A percentile compares a stretch with the other conserved stretches of the same genome.
These are phyloP conservation scores for Maniola hyperantus DNA, from an alignment of 2,888 invertebrate species.

Conservation along the genomic window DNA sequence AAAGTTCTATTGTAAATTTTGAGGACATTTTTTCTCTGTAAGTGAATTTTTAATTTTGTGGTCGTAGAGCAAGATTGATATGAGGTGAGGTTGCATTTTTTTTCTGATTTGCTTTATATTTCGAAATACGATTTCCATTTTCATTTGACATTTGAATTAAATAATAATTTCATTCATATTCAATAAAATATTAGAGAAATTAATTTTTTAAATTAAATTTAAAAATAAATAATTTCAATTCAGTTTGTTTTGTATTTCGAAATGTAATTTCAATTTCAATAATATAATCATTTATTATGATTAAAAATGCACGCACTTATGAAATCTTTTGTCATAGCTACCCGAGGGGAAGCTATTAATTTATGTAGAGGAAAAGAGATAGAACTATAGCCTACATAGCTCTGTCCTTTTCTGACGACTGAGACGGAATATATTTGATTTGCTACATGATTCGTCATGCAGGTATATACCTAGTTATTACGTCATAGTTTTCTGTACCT, in stretches of 20 bases:
- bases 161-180: not conserved
- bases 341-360: constrained; percentile 11
- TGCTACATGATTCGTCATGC: constrained; percentile 11
- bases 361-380: constrained; percentile 10
- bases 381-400: constrained; percentile 12
- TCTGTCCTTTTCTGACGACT: constrained; percentile 18
- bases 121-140: constrained; percentile 7
- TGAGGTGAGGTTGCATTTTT: constrained; percentile 15
- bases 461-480: constrained; percentile 5
- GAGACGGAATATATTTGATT: constrained; percentile 17
- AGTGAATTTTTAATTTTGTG: constrained; percentile 13
- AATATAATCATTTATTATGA: not conserved
- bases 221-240: not conserved
- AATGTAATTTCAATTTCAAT: constrained; percentile 1
- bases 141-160: not conserved
- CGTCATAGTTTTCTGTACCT: not conserved
- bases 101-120: constrained; percentile 3
- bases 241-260: not conserved
- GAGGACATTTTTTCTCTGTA: constrained; percentile 10
- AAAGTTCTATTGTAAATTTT: constrained; percentile 58
- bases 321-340: constrained; percentile 16
- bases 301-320: constrained; percentile 11
- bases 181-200: not conserved
- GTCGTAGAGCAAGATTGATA: constrained; percentile 6
- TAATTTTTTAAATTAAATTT: not conserved